Percentiles rank a stretch among this genome's conserved stretches.
Evolutionary conservation across 2,888 invertebrate genomes (phyloP).

Genomic region (Sabatieria punctata): DNA sequence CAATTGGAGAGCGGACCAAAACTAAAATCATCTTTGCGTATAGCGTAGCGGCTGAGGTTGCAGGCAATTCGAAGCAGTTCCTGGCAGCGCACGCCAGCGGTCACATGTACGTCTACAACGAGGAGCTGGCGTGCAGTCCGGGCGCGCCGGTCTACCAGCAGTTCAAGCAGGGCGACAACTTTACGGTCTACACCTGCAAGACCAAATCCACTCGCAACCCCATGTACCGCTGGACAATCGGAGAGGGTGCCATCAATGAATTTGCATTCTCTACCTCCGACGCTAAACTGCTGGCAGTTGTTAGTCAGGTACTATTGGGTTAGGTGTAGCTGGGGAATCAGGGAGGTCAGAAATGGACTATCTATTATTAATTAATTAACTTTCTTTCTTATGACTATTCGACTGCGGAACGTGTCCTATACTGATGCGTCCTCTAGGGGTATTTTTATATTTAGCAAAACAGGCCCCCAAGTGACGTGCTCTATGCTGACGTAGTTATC

Average conservation of each 20-base stretch:
- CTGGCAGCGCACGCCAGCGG: slow-evolving; percentile 86
- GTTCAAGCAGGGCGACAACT: slow-evolving; percentile 58
- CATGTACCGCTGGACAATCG: slow-evolving; percentile 50
- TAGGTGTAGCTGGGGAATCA: background rate
- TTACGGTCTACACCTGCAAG: slow-evolving; percentile 81
- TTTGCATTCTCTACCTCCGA: slow-evolving; percentile 84
- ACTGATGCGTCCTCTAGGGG: too few relatives aligned
- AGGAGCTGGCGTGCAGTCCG: slow-evolving; percentile 73
- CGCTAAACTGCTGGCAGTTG: slow-evolving; percentile 73
- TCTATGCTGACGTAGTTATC: too few relatives aligned
- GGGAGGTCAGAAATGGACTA: too few relatives aligned
- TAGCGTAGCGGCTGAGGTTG: too few relatives aligned
- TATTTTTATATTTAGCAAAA: too few relatives aligned
- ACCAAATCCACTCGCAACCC: slow-evolving; percentile 91
- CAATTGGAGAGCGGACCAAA: too few relatives aligned
- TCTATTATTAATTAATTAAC: background rate
- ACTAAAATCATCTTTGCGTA: too few relatives aligned
- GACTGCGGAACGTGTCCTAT: too few relatives aligned
- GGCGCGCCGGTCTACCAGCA: slow-evolving; percentile 75
- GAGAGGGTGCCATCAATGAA: slow-evolving; percentile 57
- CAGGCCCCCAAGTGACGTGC: too few relatives aligned
- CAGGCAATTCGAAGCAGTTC: slow-evolving; percentile 68
- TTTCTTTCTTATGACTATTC: too few relatives aligned
- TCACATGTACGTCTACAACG: slow-evolving; percentile 91
- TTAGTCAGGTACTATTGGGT: slow-evolving; percentile 44